These are phyloP conservation scores for Fregata magnificens DNA, from an alignment of 2,113 vertebrate species.

Conservation along the genomic window DNA sequence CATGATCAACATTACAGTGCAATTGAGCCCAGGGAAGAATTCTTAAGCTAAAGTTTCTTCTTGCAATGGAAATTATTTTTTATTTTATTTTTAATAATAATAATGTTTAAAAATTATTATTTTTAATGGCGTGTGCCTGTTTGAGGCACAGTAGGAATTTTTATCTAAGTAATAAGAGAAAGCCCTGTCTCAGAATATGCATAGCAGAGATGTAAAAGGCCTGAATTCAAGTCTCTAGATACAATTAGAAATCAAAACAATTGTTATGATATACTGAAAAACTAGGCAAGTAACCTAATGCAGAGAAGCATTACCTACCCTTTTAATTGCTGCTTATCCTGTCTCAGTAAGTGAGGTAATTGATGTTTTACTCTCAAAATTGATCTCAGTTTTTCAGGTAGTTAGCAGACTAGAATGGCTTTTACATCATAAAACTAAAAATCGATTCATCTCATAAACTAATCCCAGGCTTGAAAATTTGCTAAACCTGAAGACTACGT, in stretches of 20 bases:
- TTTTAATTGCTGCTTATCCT: constrained; percentile 51
- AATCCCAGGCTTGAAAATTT: not conserved
- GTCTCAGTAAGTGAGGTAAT: constrained; percentile 47
- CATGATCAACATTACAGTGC: rapidly evolving
- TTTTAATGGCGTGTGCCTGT: not conserved
- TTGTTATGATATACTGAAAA: not conserved
- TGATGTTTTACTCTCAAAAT: constrained; percentile 49
- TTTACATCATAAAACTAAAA: constrained; percentile 6
- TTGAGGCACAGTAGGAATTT: not conserved
- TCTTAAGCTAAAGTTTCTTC: not conserved
- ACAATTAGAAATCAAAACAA: constrained; percentile 9
- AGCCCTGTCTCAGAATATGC: not conserved
- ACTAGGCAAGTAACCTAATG: not conserved
- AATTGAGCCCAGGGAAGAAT: not conserved
- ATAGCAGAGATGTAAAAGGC: not conserved
- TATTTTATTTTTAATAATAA: no score
- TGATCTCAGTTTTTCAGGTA: not conserved
- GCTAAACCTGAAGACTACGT: not conserved
- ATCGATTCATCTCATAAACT: constrained; percentile 6
- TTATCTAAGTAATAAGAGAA: not conserved
- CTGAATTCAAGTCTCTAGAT: not conserved
- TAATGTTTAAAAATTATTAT: no score
- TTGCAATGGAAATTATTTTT: not conserved
- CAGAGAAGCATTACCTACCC: not conserved
- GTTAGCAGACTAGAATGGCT: constrained; percentile 29